phyloP scores from a whole-genome alignment of 2,113 vertebrate genomes.

The Deroptyus accipitrinus region DNA sequence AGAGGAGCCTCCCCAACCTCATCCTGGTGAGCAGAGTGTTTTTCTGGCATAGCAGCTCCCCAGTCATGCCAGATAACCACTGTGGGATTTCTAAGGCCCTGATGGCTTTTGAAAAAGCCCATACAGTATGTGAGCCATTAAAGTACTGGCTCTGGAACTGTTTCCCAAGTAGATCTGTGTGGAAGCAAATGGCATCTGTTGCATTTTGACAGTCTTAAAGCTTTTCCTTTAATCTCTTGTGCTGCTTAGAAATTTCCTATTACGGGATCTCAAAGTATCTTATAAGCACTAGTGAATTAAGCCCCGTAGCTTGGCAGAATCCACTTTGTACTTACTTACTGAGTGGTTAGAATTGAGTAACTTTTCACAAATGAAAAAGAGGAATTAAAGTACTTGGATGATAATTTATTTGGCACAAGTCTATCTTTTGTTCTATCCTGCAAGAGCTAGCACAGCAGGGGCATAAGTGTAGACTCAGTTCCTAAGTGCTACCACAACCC shows the following conservation, averaged over 20 bases:
- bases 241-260: background rate
- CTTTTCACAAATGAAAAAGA: background rate
- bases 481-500: background rate
- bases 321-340: background rate
- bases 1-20: conserved; percentile 16
- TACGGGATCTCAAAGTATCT: background rate
- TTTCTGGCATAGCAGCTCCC: background rate
- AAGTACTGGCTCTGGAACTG: background rate
- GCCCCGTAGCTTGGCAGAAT: background rate
- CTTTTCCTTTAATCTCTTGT: conserved; percentile 7
- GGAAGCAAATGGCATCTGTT: conserved; percentile 4
- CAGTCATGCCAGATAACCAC: background rate
- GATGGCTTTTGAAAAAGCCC: conserved; percentile 20
- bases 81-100: background rate
- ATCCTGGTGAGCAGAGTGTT: background rate
- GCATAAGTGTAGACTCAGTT: background rate
- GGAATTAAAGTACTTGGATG: background rate
- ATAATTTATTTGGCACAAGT: background rate
- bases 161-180: background rate
- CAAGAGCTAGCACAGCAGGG: background rate
- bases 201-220: background rate
- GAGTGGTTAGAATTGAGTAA: background rate
- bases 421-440: background rate
- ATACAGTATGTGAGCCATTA: background rate
- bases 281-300: background rate